Conservation (phyloP, 1,140 invertebrate species). For the Antheraea pernyi region DNA sequence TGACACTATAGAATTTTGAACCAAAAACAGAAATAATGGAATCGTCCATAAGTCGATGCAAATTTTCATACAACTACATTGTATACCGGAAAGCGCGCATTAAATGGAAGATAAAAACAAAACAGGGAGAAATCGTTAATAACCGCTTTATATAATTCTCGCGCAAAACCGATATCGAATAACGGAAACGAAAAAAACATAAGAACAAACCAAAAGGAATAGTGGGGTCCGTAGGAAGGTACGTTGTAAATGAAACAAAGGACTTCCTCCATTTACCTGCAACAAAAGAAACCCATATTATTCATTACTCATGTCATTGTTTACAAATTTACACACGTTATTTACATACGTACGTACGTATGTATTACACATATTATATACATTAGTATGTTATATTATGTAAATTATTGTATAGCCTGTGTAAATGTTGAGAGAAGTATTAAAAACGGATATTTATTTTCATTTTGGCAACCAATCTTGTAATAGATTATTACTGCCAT, state of each 20-base stretch:
- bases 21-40: no score
- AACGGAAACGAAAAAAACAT: conserved; percentile 7
- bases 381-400: no score
- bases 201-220: conserved; percentile 7
- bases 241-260: conserved; percentile 36
- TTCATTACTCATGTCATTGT: conserved; percentile 17
- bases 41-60: background rate
- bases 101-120: background rate
- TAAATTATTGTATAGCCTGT: no score
- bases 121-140: background rate
- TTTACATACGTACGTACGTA: background rate
- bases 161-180: background rate
- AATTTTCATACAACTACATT: background rate
- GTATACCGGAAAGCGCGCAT: background rate
- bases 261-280: conserved; percentile 49
- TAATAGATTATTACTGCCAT: no score
- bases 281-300: conserved; percentile 46
- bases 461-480: no score
- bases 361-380: no score
- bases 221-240: conserved; percentile 20
- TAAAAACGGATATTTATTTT: no score
- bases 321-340: background rate
- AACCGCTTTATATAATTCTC: background rate
- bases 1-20: no score
- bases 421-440: no score